Conservation (phyloP, 2,113 vertebrate species). For the Callithrix jacchus region DNA sequence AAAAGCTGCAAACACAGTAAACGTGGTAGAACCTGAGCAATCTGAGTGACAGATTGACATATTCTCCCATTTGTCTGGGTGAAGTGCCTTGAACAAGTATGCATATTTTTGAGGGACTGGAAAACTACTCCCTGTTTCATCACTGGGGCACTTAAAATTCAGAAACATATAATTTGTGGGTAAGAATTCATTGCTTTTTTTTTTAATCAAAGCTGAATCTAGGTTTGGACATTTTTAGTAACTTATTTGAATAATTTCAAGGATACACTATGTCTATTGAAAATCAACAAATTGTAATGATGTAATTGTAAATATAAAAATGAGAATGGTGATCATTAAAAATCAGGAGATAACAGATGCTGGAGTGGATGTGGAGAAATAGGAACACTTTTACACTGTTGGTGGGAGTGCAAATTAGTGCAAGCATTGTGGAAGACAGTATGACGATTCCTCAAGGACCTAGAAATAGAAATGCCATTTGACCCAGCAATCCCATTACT, state of each 20-base stretch:
- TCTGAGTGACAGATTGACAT: neutral
- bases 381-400: too few relatives aligned
- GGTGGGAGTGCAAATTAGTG: too few relatives aligned
- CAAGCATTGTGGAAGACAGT: too few relatives aligned
- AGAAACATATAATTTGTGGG: neutral
- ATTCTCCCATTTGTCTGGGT: neutral
- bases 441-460: too few relatives aligned
- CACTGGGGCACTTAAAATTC: neutral
- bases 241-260: neutral
- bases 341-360: too few relatives aligned
- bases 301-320: neutral
- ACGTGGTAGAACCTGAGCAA: neutral
- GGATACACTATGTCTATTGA: neutral
- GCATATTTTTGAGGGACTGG: neutral
- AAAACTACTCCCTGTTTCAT: neutral
- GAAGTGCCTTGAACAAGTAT: neutral
- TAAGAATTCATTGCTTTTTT: conserved; percentile 14
- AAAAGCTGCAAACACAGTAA: neutral
- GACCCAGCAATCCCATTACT: too few relatives aligned
- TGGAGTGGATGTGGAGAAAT: too few relatives aligned
- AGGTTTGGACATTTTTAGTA: neutral
- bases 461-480: too few relatives aligned
- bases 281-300: neutral
- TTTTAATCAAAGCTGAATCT: neutral
- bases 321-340: neutral